A percentile compares a stretch with the other conserved stretches of the same genome.
Evolutionary conservation across 2,888 invertebrate species (phyloP).

Genomic region (Aquatica leii): DNA sequence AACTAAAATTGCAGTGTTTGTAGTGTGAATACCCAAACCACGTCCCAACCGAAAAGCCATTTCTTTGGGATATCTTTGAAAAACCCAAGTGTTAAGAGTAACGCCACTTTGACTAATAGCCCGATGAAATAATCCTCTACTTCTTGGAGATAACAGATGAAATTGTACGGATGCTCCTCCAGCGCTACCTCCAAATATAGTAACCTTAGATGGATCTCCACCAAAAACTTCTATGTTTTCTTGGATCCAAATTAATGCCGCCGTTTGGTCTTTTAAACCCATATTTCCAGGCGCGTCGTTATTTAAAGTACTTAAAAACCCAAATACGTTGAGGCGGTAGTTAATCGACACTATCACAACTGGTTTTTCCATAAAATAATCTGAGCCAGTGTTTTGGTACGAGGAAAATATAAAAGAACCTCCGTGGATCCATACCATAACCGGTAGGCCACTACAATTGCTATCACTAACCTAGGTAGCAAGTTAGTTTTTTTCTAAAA

Average conservation of each 20-base stretch:
- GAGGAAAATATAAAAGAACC: constrained; percentile 44
- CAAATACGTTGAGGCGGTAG: constrained; percentile 31
- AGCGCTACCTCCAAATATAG: constrained; percentile 40
- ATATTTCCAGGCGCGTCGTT: constrained; percentile 40
- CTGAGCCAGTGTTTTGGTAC: constrained; percentile 30
- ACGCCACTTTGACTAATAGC: constrained; percentile 32
- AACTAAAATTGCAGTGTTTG: neutral
- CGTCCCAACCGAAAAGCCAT: neutral
- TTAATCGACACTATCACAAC: constrained; percentile 42
- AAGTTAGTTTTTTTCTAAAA: neutral
- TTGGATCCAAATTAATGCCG: constrained; percentile 33
- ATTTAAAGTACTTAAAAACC: constrained; percentile 45
- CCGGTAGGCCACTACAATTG: constrained; percentile 39
- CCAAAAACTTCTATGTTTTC: constrained; percentile 35
- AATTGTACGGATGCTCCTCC: constrained; percentile 34
- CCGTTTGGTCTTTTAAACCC: constrained; percentile 37
- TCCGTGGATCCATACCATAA: constrained; percentile 46
- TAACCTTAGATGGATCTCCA: constrained; percentile 36
- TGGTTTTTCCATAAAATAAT: constrained; percentile 42
- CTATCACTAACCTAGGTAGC: constrained; percentile 17
- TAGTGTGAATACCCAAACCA: constrained; percentile 17
- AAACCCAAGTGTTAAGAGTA: constrained; percentile 23
- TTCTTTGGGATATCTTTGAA: constrained; percentile 18
- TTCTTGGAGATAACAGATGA: constrained; percentile 31
- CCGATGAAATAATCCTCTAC: constrained; percentile 22